Evolutionary conservation across 2,888 invertebrate genomes (phyloP).

Genomic region (Zeuzera pyrina): DNA sequence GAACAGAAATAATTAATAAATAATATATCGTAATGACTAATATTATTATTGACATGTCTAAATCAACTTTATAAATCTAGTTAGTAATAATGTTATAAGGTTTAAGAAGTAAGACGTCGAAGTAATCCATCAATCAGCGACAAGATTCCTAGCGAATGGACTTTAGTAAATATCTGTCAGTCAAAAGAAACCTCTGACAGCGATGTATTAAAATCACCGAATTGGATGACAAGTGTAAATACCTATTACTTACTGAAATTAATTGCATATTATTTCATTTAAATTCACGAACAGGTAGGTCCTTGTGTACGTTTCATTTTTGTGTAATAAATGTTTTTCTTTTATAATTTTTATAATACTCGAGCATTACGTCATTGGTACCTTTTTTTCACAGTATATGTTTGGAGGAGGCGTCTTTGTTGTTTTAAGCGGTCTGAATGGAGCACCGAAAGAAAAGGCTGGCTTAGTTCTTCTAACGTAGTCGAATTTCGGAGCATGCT

Average conservation of each 20-base stretch:
- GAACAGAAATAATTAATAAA: conserved; percentile 3
- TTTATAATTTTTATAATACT: too few species aligned
- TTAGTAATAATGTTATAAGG: too few species aligned
- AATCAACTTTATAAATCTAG: too few species aligned
- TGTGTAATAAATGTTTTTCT: too few species aligned
- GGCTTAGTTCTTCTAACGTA: conserved; percentile 36
- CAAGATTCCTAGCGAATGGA: conserved; percentile 1
- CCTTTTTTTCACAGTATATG: conserved; percentile 54
- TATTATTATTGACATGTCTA: too few species aligned
- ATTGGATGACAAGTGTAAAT: background rate
- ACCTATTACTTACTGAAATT: background rate
- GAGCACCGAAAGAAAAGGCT: conserved; percentile 37
- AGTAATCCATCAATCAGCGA: conserved; percentile 6
- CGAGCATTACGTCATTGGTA: conserved; percentile 18
- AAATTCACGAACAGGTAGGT: too few species aligned
- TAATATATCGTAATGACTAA: conserved; percentile 1
- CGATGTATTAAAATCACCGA: background rate
- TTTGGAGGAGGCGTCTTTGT: conserved; percentile 38
- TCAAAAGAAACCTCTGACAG: background rate
- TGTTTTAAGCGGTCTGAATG: conserved; percentile 19
- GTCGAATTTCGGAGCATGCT: conserved; percentile 42
- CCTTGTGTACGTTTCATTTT: too few species aligned
- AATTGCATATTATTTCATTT: too few species aligned
- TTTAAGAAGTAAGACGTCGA: too few species aligned
- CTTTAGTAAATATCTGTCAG: conserved; percentile 7